A percentile compares a stretch with the other conserved stretches of the same genome.
These are phyloP conservation scores for Lucilia sericata DNA, from an alignment of 1,140 invertebrate genomes.

Conservation along the genomic window DNA sequence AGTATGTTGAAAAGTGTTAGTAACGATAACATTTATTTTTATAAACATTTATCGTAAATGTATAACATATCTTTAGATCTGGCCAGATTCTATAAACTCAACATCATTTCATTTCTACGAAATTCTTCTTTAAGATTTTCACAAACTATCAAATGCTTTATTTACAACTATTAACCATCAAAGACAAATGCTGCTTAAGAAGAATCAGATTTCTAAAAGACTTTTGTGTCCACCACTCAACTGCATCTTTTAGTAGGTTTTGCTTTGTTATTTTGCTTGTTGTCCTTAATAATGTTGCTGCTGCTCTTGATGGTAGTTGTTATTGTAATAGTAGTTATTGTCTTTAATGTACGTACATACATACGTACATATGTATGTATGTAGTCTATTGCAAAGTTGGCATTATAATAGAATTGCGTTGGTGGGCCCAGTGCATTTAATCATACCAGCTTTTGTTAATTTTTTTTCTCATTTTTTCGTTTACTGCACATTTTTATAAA, in stretches of 20 bases:
- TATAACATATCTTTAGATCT: too few relatives aligned
- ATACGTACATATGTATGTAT: neutral
- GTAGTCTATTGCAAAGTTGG: conserved; percentile 23
- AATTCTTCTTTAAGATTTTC: too few relatives aligned
- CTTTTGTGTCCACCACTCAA: too few relatives aligned
- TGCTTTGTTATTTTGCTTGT: neutral
- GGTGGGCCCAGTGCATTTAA: conserved; percentile 42
- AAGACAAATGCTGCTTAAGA: too few relatives aligned
- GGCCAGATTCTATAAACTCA: too few relatives aligned
- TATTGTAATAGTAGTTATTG: neutral
- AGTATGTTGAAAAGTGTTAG: neutral
- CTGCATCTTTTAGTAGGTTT: too few relatives aligned
- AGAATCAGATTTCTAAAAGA: too few relatives aligned
- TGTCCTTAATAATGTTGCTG: conserved; percentile 15
- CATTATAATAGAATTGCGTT: conserved; percentile 34
- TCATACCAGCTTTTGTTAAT: conserved; percentile 38
- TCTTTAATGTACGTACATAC: neutral
- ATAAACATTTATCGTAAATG: too few relatives aligned
- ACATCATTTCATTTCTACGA: too few relatives aligned
- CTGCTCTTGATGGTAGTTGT: neutral
- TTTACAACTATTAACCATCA: too few relatives aligned
- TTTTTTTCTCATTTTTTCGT: neutral
- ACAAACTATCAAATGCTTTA: too few relatives aligned
- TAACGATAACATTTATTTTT: too few relatives aligned
- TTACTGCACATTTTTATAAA: neutral